Conservation (phyloP, 1,140 invertebrate genomes). For the Aleiodes sp. region DNA sequence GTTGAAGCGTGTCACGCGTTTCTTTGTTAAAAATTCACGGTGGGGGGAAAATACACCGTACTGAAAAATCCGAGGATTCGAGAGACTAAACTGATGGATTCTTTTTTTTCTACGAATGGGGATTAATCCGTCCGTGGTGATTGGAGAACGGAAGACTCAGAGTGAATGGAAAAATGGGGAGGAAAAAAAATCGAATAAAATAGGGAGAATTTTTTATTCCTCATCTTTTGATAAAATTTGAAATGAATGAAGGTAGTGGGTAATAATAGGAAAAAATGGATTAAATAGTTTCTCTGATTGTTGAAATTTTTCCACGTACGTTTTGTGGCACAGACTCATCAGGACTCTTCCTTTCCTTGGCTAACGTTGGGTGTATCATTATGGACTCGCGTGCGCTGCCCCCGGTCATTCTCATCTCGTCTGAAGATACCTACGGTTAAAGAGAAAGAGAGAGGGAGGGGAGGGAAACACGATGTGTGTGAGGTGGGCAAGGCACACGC, state of each 20-base stretch:
- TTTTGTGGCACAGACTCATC: slow-evolving; percentile 23
- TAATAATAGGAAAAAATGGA: too few relatives aligned
- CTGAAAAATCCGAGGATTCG: background rate
- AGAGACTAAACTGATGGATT: background rate
- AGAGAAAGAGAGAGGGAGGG: slow-evolving; percentile 16
- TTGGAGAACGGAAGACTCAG: slow-evolving; percentile 5
- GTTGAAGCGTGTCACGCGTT: slow-evolving; percentile 1
- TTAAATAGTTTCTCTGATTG: background rate
- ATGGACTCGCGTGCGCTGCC: slow-evolving; percentile 64
- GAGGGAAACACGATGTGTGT: slow-evolving; percentile 5
- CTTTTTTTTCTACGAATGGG: background rate
- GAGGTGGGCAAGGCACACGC: background rate
- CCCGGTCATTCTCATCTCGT: slow-evolving; percentile 63
- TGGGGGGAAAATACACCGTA: background rate
- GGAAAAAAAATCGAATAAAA: slow-evolving; percentile 13
- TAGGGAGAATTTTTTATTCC: background rate
- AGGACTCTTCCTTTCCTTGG: slow-evolving; percentile 22
- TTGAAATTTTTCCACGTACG: slow-evolving; percentile 26
- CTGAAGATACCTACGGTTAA: slow-evolving; percentile 38
- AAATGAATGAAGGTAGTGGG: background rate
- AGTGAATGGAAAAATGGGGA: background rate
- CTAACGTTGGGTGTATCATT: slow-evolving; percentile 61
- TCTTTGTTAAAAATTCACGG: background rate
- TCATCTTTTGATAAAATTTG: background rate
- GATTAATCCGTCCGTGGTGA: slow-evolving; percentile 22